Evolutionary conservation across 2,797 vertebrate genomes (phyloP), one percentile per base, ranked within the genome.

Genomic region (Nyctalus aviator): DNA sequence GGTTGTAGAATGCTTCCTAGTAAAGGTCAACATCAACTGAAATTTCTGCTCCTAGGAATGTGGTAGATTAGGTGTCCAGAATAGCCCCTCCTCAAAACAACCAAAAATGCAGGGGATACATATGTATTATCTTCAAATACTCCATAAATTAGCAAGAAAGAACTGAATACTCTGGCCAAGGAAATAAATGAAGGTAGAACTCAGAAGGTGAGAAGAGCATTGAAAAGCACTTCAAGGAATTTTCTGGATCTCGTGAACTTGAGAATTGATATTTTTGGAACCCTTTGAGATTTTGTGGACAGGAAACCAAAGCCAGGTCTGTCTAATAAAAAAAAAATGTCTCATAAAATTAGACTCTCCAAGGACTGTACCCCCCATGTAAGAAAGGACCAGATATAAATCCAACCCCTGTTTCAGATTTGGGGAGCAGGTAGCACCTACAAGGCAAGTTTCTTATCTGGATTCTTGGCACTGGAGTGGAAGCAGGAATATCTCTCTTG

Each of bases 331-430:
- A 86, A 78, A 72, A 23, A 86, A 32, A 82, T 5, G 3, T 87
- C 57, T 18, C 48, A 30, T 68, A 85, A 66, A 68, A 53, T 90
- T 59, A 75, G 32, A 71, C 23, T 53, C 21, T 79, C 37, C 59
- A 35, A 59, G 32, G 32, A 11, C 69, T 69, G n/a, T 41, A 53
- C 18, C 35, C 41, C 69, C 8, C 15, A 35, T 55, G 5, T 69
- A 90, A 90, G 41, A 30, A 90, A 93, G 27, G 50, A 68, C 37
- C 73, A 20, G 48, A 55, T 84, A 73, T 82, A 92, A 73, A 68
- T 20, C 72, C 46, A 73, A 59, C 32, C 18, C 35, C 66, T n/a
- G 48, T 79, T 18, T n/a, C 48, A 79, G 57, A 59, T 71, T 87
- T 84, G 66, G 66, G 37, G 32, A 64, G 87, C 73, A 55, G 30